Evolutionary conservation across 2,888 invertebrate genomes (phyloP).

Genomic region (Caenorhabditis macrosperma): DNA sequence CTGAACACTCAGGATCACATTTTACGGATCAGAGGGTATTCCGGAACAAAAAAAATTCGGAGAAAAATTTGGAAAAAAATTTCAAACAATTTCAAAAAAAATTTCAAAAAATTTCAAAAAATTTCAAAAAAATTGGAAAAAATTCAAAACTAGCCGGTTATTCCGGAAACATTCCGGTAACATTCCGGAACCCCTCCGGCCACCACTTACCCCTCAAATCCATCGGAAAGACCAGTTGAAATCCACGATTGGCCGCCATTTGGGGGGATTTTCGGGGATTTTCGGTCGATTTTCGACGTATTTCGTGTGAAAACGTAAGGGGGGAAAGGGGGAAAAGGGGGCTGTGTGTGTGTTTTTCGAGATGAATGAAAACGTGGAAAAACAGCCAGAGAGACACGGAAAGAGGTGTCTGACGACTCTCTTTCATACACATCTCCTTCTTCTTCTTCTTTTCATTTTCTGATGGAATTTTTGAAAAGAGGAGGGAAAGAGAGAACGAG

Average conservation of each 20-base stretch:
- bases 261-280: conserved; percentile 12
- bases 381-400: conserved; percentile 22
- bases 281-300: neutral
- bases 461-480: neutral
- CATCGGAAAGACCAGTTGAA: conserved; percentile 40
- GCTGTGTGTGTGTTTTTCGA: conserved; percentile 32
- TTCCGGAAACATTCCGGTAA: no score
- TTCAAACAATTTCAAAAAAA: no score
- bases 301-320: neutral
- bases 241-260: conserved; percentile 34
- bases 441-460: neutral
- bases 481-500: neutral
- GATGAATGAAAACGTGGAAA: conserved; percentile 28
- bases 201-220: conserved; percentile 35
- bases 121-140: no score
- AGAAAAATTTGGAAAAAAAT: no score
- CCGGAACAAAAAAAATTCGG: no score
- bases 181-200: neutral
- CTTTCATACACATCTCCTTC: no score
- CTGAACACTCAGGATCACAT: no score
- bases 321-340: neutral
- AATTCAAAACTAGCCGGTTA: no score
- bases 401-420: neutral
- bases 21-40: no score
- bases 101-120: no score